Base-by-base conservation (phyloP, 2,113 vertebrate genomes). In the Dryoscopus gambensis region DNA sequence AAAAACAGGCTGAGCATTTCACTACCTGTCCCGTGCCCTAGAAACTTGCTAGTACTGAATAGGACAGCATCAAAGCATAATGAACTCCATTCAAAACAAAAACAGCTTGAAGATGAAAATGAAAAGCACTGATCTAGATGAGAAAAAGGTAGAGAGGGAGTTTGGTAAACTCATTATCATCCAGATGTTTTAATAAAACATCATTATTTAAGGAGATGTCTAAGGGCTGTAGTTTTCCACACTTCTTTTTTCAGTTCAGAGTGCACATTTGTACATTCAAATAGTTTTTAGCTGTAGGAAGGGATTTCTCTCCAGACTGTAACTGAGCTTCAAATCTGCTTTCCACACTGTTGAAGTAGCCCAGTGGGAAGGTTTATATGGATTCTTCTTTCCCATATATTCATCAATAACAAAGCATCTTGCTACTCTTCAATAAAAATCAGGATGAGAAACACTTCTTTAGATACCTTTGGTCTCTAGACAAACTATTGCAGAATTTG, bases 191-290 rank as follows among this genome's bases (percentile, higher is more conserved):
- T 69, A 69, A 49, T 1, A 75, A 24, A 73, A 46, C 9, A 7
- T 14, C 10, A 64, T 73, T 57, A 46, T 24, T 7, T 59, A 53
- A 23, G 50, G 12, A 82, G 40, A 30, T 57, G 39, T 18, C 31
- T 5, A n/a, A 82, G 11, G 27, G 18, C 14, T 71, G 5, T 24
- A 22, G 21, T 53, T 82, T 74, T 64, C n/a, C 33, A 42, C 21
- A 13, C 12, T 33, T 69, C 9, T n/a, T 25, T 37, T 53, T 49
- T 59, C 56, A 19, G 14, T 44, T 81, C 64, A 71, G 13, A 35
- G 11, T 8, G 4, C 31, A 25, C 0, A 0, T 62, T 33, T 62
- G 7, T 69, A 40, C 14, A 53, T 71, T 59, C 37, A 65, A 40
- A 55, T 8, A 76, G 14, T 6, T 46, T 85, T 95, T 35, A 69